Conservation (phyloP, 2,113 vertebrate genomes). For the Strix aluco region DNA sequence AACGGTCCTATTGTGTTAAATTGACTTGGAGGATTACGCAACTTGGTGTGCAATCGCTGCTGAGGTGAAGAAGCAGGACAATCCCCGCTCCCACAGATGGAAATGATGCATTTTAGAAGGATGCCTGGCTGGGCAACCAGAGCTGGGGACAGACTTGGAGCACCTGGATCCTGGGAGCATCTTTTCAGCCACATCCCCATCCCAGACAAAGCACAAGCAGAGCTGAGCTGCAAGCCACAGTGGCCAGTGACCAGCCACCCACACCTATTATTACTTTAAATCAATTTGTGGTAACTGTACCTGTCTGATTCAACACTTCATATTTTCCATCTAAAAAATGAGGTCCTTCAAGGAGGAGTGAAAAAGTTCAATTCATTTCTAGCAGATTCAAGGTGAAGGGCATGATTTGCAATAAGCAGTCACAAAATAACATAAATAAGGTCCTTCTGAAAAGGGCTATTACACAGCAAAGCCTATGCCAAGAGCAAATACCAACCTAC, state of each 20-base stretch:
- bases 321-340: background rate
- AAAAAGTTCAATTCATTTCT: background rate
- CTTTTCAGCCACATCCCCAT: background rate
- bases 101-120: background rate
- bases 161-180: background rate
- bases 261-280: background rate
- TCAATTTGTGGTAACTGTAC: background rate
- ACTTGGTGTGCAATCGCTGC: background rate
- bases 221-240: background rate
- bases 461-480: background rate
- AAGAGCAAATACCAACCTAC: background rate
- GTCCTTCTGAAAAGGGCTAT: background rate
- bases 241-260: background rate
- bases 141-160: background rate
- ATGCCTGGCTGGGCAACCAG: background rate
- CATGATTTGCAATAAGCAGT: background rate
- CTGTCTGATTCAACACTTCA: background rate
- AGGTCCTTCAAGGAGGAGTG: background rate
- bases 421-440: background rate
- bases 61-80: background rate
- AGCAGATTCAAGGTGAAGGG: background rate
- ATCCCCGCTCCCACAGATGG: rapidly evolving
- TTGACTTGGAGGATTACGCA: background rate
- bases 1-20: background rate
- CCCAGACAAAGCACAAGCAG: background rate